These are phyloP conservation scores for Xanthia icteritia DNA, from an alignment of 2,888 invertebrate genomes.

Conservation along the genomic window DNA sequence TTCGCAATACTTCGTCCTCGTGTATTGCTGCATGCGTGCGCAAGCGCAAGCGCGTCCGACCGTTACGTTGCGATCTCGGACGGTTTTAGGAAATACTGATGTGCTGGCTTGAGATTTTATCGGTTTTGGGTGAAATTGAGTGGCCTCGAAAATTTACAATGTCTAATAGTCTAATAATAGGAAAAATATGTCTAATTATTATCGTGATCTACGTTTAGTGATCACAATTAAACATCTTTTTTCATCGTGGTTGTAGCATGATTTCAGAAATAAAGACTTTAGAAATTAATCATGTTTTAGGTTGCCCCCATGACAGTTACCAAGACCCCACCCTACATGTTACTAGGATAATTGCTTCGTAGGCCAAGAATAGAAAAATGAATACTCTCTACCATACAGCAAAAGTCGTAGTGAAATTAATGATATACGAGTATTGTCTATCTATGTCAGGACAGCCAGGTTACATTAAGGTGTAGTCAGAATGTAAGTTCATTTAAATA, in stretches of 20 bases:
- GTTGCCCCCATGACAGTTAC: background rate
- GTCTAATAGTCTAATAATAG: background rate
- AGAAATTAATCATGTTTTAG: background rate
- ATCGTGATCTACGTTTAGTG: background rate
- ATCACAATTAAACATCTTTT: background rate
- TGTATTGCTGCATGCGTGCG: slow-evolving; percentile 65
- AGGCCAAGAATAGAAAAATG: background rate
- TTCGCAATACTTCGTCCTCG: slow-evolving; percentile 73
- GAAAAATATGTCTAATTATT: background rate
- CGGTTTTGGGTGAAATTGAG: slow-evolving; percentile 7
- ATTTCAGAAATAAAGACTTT: background rate
- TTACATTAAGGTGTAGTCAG: background rate
- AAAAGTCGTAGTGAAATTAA: background rate
- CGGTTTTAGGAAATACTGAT: slow-evolving; percentile 58
- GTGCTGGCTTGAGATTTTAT: slow-evolving; percentile 44
- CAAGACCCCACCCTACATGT: background rate
- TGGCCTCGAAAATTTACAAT: background rate
- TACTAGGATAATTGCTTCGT: background rate
- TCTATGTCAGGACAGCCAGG: background rate
- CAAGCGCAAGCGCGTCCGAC: slow-evolving; percentile 61
- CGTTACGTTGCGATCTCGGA: slow-evolving; percentile 72
- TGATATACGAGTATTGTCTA: background rate
- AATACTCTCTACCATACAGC: background rate
- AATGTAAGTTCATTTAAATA: background rate
- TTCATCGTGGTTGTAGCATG: background rate